Evolutionary conservation across 1,140 invertebrate species (phyloP).

Genomic region (Batillaria attramentaria): DNA sequence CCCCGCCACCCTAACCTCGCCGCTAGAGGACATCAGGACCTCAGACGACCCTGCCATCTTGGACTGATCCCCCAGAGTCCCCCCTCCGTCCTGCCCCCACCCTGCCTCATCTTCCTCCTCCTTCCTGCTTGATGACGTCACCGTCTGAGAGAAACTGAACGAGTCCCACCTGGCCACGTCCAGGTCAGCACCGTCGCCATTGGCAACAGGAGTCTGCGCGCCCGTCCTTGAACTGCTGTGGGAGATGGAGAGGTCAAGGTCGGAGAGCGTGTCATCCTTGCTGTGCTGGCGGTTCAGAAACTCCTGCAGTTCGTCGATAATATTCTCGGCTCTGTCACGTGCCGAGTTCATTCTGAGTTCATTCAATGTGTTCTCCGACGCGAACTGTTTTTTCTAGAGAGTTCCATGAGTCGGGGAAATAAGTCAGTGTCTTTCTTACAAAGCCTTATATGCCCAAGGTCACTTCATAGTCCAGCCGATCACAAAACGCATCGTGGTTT

Average conservation of each 20-base stretch:
- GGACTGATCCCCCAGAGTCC: neutral
- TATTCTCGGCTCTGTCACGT: slow-evolving; percentile 26
- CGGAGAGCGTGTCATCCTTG: neutral
- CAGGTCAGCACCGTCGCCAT: neutral
- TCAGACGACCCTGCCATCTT: slow-evolving; percentile 2
- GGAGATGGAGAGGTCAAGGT: slow-evolving; percentile 17
- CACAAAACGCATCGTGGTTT: too few relatives aligned
- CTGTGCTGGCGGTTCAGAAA: slow-evolving; percentile 24
- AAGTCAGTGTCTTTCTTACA: too few relatives aligned
- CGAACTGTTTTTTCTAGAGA: too few relatives aligned
- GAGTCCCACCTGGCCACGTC: neutral
- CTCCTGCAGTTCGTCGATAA: slow-evolving; percentile 25
- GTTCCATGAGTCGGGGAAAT: too few relatives aligned
- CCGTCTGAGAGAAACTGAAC: neutral
- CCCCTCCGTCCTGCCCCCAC: neutral
- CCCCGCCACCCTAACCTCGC: too few relatives aligned
- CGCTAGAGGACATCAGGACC: neutral
- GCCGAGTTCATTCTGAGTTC: slow-evolving; percentile 22
- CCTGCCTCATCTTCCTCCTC: neutral
- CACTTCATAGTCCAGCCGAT: too few relatives aligned
- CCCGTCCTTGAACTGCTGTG: neutral
- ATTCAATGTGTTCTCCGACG: too few relatives aligned
- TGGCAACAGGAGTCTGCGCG: neutral
- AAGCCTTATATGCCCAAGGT: too few relatives aligned
- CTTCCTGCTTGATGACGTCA: neutral